phyloP scores from a whole-genome alignment of 2,888 invertebrate species.

The Nysson spinosus region DNA sequence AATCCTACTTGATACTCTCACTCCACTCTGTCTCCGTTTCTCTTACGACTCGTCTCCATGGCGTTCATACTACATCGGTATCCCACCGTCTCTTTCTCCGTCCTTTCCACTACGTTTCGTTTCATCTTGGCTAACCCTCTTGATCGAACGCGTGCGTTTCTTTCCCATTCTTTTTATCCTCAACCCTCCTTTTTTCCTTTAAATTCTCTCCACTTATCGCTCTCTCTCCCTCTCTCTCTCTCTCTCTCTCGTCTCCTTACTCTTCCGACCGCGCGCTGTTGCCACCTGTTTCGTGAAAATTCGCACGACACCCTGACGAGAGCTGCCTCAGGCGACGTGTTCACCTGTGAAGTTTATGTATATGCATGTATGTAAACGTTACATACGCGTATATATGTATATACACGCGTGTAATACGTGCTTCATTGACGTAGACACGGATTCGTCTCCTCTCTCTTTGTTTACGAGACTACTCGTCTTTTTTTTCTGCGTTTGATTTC shows the following conservation, averaged over 20 bases:
- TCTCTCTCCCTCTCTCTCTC: no score
- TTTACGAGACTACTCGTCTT: no score
- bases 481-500: neutral
- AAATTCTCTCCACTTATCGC: no score
- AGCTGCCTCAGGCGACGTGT: conserved; percentile 31
- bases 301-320: conserved; percentile 41
- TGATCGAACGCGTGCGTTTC: conserved; percentile 58
- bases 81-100: neutral
- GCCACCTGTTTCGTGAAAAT: conserved; percentile 68
- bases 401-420: conserved; percentile 1
- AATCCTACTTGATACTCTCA: no score
- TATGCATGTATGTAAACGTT: no score
- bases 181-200: no score
- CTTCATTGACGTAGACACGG: conserved; percentile 37
- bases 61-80: neutral
- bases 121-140: conserved; percentile 10
- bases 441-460: conserved; percentile 17
- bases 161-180: conserved; percentile 42
- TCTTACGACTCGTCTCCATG: neutral
- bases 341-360: conserved; percentile 24
- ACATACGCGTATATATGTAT: neutral
- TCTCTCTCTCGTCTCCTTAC: conserved; percentile 15
- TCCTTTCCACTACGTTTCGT: conserved; percentile 4
- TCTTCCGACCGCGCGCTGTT: conserved; percentile 53
- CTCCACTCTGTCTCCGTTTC: neutral